A percentile compares a stretch with the other conserved stretches of the same genome.
Evolutionary conservation across 2,797 vertebrate genomes (phyloP).

Genomic region (Lophotriccus pileatus): DNA sequence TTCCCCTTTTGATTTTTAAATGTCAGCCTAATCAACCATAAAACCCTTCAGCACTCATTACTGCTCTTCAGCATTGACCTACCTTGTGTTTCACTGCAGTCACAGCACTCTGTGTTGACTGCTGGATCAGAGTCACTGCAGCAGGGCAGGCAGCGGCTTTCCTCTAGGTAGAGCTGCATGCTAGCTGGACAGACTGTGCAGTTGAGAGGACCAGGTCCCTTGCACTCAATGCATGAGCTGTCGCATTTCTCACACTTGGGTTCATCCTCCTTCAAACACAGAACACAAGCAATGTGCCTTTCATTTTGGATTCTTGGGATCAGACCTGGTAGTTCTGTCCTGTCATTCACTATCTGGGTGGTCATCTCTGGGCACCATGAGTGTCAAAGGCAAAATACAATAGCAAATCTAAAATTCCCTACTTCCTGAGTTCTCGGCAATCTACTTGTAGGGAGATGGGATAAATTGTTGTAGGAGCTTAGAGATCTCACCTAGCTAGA

Average conservation of each 20-base stretch:
- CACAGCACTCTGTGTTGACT: conserved; percentile 80
- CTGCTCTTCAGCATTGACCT: not conserved
- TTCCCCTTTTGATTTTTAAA: not conserved
- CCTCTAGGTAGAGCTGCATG: conserved; percentile 74
- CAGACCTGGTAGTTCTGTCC: not conserved
- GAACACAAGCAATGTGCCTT: not conserved
- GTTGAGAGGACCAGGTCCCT: conserved; percentile 80
- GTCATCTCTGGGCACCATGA: not conserved
- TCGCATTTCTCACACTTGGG: conserved; percentile 81
- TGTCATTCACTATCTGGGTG: not conserved
- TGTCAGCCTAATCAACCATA: too few species aligned
- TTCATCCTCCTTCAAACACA: conserved; percentile 58
- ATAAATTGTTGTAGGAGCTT: not conserved
- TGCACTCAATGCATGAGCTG: conserved; percentile 84
- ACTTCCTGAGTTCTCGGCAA: not conserved
- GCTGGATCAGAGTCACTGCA: conserved; percentile 61
- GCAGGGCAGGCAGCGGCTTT: conserved; percentile 86
- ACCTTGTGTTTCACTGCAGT: conserved; percentile 81
- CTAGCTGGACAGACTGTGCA: conserved; percentile 83
- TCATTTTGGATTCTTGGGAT: not conserved
- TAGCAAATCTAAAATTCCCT: not conserved
- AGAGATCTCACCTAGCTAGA: not conserved
- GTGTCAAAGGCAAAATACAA: not conserved
- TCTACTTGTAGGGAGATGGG: not conserved
- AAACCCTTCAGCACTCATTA: not conserved